A percentile compares a stretch with the other conserved stretches of the same genome.
phyloP scores from a whole-genome alignment of 2,113 vertebrate species.

The Myxocyprinus asiaticus region DNA sequence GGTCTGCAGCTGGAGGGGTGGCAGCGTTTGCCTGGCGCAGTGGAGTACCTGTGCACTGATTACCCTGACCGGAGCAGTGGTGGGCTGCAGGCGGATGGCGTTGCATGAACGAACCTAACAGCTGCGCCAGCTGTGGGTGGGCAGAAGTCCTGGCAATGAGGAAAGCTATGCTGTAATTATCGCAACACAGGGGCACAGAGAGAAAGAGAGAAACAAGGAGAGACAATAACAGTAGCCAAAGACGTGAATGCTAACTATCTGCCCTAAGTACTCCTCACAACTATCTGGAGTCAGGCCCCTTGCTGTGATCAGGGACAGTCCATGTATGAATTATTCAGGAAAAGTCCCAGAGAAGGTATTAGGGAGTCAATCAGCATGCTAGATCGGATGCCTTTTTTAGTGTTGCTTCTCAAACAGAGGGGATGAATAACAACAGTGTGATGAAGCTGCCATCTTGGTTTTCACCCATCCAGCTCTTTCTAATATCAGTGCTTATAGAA shows the following conservation, averaged over 20 bases:
- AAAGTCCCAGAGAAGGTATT: background rate
- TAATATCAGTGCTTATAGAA: background rate
- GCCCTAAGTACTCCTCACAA: constrained; percentile 50
- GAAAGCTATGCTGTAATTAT: constrained; percentile 66
- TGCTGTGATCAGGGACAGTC: constrained; percentile 12
- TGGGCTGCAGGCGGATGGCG: constrained; percentile 46
- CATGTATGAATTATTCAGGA: constrained; percentile 6
- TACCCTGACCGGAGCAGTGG: constrained; percentile 50
- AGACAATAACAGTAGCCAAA: constrained; percentile 12
- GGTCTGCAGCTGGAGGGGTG: constrained; percentile 17
- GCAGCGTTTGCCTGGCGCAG: constrained; percentile 14
- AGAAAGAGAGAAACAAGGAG: constrained; percentile 35
- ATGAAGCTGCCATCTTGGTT: background rate
- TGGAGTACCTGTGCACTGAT: constrained; percentile 55
- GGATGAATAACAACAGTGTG: background rate
- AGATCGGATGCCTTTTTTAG: background rate
- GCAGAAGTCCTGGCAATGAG: constrained; percentile 52
- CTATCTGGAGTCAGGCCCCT: constrained; percentile 27
- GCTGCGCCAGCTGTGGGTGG: constrained; percentile 64
- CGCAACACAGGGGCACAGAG: constrained; percentile 47
- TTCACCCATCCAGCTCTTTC: background rate
- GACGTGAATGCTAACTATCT: background rate
- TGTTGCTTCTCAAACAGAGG: background rate
- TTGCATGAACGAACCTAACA: constrained; percentile 63
- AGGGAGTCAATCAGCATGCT: background rate